Conservation (phyloP, 2,797 vertebrate genomes). For the Crax fasciolata region DNA sequence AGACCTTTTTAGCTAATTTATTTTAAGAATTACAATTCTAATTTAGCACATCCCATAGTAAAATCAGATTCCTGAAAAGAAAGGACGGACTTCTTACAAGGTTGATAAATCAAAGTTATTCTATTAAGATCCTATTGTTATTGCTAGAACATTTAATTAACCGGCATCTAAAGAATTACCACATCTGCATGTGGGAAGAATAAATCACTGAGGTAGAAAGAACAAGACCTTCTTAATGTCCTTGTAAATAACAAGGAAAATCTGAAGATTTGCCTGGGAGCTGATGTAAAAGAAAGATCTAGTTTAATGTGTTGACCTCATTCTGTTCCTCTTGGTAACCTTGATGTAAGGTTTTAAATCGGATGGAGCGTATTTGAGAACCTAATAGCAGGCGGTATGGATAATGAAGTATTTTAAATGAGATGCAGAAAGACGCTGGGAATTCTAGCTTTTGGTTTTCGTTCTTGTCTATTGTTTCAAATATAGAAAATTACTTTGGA, state of each 20-base stretch:
- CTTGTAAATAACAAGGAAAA: constrained; percentile 62
- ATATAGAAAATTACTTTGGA: neutral
- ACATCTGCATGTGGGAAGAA: constrained; percentile 32
- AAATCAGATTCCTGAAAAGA: constrained; percentile 30
- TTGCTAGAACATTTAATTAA: constrained; percentile 24
- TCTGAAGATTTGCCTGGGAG: constrained; percentile 59
- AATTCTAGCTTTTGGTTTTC: neutral
- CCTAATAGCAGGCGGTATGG: neutral
- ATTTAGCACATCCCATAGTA: neutral
- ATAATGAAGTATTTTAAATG: neutral
- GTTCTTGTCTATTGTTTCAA: neutral
- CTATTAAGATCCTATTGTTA: constrained; percentile 10
- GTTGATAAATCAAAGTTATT: constrained; percentile 28
- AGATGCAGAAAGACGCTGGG: neutral
- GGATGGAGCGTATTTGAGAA: neutral
- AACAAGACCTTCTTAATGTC: constrained; percentile 47
- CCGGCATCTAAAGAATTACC: constrained; percentile 27
- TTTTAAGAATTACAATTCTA: neutral
- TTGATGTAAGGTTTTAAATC: constrained; percentile 34
- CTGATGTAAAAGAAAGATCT: constrained; percentile 27
- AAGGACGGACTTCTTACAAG: constrained; percentile 5
- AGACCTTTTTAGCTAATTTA: neutral
- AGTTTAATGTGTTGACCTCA: constrained; percentile 59
- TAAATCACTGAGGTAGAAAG: constrained; percentile 45
- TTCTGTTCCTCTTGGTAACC: constrained; percentile 54